Evolutionary conservation across 2,797 vertebrate species (phyloP).

Genomic region (Acridotheres tristis): DNA sequence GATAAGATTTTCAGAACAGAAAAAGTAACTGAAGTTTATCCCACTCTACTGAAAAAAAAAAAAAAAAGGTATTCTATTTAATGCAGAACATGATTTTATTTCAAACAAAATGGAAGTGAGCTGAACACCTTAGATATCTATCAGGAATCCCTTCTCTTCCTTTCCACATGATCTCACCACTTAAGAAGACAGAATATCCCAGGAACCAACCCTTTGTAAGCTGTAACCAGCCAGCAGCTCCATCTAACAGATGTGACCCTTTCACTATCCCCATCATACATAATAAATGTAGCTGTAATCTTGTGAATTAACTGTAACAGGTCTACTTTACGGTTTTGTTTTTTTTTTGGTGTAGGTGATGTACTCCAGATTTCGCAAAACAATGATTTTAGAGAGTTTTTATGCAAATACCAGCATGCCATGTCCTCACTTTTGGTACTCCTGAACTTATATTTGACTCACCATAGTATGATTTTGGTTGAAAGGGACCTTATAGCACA

Average conservation of each 20-base stretch:
- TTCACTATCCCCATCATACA: neutral
- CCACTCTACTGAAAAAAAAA: neutral
- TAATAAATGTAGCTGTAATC: neutral
- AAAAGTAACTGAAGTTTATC: neutral
- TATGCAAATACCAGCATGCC: neutral
- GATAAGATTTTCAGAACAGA: neutral
- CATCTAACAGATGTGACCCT: constrained; percentile 56
- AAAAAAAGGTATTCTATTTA: neutral
- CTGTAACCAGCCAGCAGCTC: constrained; percentile 55
- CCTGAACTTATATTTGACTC: neutral
- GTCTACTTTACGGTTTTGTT: neutral
- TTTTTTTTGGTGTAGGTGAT: neutral
- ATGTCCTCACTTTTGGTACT: neutral
- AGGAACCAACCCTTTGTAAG: constrained; percentile 74
- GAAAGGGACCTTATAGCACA: neutral
- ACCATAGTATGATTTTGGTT: neutral
- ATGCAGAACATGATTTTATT: neutral
- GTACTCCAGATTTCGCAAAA: neutral
- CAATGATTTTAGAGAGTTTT: neutral
- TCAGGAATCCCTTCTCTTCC: constrained; percentile 71
- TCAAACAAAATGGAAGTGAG: fast-evolving
- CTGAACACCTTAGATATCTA: neutral
- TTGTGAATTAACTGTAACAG: neutral
- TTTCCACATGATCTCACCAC: constrained; percentile 67
- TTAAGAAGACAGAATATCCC: constrained; percentile 61